phyloP scores from a whole-genome alignment of 2,888 invertebrate species.

The Phengaris alcon region DNA sequence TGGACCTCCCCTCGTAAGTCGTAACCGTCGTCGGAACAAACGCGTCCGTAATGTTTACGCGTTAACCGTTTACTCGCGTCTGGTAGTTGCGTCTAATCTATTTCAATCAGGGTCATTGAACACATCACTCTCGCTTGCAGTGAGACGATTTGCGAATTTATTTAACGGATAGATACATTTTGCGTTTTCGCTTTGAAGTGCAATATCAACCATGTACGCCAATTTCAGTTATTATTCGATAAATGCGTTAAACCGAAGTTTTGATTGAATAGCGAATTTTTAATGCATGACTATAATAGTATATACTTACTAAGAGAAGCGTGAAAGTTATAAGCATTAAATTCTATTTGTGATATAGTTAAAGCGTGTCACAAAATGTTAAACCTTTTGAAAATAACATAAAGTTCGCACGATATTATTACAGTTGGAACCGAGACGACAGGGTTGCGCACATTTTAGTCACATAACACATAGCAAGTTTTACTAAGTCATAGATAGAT shows the following conservation, averaged over 20 bases:
- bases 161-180: slow-evolving; percentile 39
- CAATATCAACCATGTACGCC: background rate
- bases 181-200: slow-evolving; percentile 27
- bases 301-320: background rate
- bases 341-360: background rate
- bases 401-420: background rate
- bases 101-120: slow-evolving; percentile 47
- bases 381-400: background rate
- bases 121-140: slow-evolving; percentile 44
- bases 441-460: background rate
- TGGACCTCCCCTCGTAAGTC: no score
- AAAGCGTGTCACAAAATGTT: background rate
- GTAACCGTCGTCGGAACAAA: background rate
- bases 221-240: background rate
- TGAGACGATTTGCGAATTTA: slow-evolving; percentile 54
- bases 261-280: background rate
- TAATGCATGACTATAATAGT: background rate
- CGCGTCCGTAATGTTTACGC: slow-evolving; percentile 3
- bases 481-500: background rate
- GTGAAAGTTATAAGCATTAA: background rate
- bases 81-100: slow-evolving; percentile 39
- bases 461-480: slow-evolving; percentile 4
- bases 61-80: slow-evolving; percentile 30
- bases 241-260: background rate
- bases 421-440: background rate